Base-by-base conservation (phyloP, 2,113 vertebrate species). In the Lathamus discolor region DNA sequence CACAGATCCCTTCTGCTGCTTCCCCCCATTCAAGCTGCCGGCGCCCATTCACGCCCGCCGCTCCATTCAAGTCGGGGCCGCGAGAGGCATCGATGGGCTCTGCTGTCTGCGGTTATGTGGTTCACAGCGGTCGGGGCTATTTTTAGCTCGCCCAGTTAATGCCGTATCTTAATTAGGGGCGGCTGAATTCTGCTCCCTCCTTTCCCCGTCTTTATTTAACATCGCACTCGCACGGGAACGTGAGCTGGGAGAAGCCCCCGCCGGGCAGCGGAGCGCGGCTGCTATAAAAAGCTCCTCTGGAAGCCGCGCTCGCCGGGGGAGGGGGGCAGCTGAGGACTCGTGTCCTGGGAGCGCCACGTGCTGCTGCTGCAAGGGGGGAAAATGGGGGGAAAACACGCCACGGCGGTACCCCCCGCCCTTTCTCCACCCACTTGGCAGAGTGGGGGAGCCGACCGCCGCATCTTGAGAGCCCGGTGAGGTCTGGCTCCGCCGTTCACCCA, bases 251-350 rank as follows among this genome's bases (percentile, higher is more conserved):
- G 76, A 62, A 79, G 20, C 24, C 49, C 82, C 62, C 59, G 13
- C 59, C 11, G 73, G 31, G 83, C 55, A 78, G 77, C 68, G 62
- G 27, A 46, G 43, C 78, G 29, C 54, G 20, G 76, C 33, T 64
- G 88, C 95, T 96, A 95, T 79, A 91, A 92, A 95, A 95, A 95
- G 89, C 90, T 93, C 64, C 41, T 59, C 15, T 62, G 66, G 16
- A 27, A 49, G 76, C 31, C 37, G 37, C 48, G 57, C 73, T 76
- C 10, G 18, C 44, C 55, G 70, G 67, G 49, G 57, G 39, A 3
- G 61, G 46, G 37, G 76, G 51, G 76, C 46, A 66, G 37, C 29
- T 81, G 66, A 76, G 89, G 91, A 92, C 35, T 84, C 64, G 76
- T 43, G 41, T 83, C 70, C 51, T 46, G 31, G 39, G 63, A 83